Percentiles rank a stretch among this genome's conserved stretches.
Conservation (phyloP, 2,888 invertebrate genomes). For the Platycheirus rosarum region DNA sequence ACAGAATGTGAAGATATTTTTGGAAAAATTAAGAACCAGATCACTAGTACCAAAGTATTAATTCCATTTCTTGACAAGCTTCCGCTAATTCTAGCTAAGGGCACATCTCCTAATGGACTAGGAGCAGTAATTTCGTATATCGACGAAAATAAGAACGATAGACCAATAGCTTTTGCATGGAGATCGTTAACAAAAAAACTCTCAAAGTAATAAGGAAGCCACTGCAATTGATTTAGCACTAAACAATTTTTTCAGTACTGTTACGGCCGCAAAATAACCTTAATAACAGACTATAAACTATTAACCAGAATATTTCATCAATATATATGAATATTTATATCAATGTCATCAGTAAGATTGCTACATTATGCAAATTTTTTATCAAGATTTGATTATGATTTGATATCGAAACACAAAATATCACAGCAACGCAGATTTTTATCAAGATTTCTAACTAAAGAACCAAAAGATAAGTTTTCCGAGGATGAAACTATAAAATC, state of each 20-base stretch:
- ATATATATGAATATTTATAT: slow-evolving; percentile 41
- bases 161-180: slow-evolving; percentile 2
- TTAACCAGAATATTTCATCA: slow-evolving; percentile 58
- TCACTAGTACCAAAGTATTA: slow-evolving; percentile 63
- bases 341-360: slow-evolving; percentile 53
- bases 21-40: slow-evolving; percentile 19
- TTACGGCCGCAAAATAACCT: slow-evolving; percentile 53
- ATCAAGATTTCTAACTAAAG: slow-evolving; percentile 2
- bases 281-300: slow-evolving; percentile 61
- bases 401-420: slow-evolving; percentile 55
- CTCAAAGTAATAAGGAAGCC: slow-evolving; percentile 57
- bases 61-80: slow-evolving; percentile 70
- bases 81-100: slow-evolving; percentile 73
- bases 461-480: not conserved
- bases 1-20: not conserved
- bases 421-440: slow-evolving; percentile 45
- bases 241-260: slow-evolving; percentile 56
- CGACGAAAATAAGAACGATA: slow-evolving; percentile 9
- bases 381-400: slow-evolving; percentile 64
- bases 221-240: slow-evolving; percentile 61
- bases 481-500: not conserved
- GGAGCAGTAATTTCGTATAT: slow-evolving; percentile 67
- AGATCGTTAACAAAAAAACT: slow-evolving; percentile 62
- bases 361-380: slow-evolving; percentile 63
- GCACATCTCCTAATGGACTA: slow-evolving; percentile 70